Evolutionary conservation across 1,140 invertebrate species (phyloP).

Genomic region (Forficula auricularia): DNA sequence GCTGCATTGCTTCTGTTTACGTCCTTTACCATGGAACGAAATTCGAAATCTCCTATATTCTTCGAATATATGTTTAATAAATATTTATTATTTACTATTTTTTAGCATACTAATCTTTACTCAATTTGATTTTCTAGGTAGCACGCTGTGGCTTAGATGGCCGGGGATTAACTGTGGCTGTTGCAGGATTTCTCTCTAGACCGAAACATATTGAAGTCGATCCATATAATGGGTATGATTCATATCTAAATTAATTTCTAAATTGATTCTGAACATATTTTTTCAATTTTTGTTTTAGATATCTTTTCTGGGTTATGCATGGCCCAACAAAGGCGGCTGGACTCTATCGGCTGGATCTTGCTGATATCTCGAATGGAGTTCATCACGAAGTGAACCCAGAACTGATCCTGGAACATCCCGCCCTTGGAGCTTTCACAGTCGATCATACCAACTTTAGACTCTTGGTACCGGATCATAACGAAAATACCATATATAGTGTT

Average conservation of each 20-base stretch:
- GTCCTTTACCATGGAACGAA: too few species aligned
- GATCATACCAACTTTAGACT: slow-evolving; percentile 66
- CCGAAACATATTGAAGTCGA: slow-evolving; percentile 71
- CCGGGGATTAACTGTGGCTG: slow-evolving; percentile 41
- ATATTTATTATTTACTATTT: slow-evolving; percentile 16
- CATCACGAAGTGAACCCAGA: slow-evolving; percentile 36
- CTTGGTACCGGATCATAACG: slow-evolving; percentile 49
- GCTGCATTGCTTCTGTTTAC: too few species aligned
- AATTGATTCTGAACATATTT: background rate
- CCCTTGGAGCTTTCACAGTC: slow-evolving; percentile 53
- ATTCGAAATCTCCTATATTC: too few species aligned
- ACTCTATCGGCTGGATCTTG: slow-evolving; percentile 60
- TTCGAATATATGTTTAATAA: slow-evolving; percentile 12
- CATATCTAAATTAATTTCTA: background rate
- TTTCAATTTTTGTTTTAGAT: slow-evolving; percentile 31
- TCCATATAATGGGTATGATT: slow-evolving; percentile 67
- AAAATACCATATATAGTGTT: slow-evolving; percentile 61
- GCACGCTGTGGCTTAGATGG: slow-evolving; percentile 54
- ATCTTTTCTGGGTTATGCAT: slow-evolving; percentile 59
- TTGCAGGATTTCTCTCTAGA: slow-evolving; percentile 41
- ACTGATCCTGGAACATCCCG: slow-evolving; percentile 36
- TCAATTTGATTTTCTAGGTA: slow-evolving; percentile 32
- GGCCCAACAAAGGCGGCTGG: slow-evolving; percentile 35
- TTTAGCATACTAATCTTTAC: too few species aligned
- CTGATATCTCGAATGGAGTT: slow-evolving; percentile 46